Evolutionary conservation across 2,113 vertebrate genomes (phyloP).

Genomic region (Loxodonta africana): DNA sequence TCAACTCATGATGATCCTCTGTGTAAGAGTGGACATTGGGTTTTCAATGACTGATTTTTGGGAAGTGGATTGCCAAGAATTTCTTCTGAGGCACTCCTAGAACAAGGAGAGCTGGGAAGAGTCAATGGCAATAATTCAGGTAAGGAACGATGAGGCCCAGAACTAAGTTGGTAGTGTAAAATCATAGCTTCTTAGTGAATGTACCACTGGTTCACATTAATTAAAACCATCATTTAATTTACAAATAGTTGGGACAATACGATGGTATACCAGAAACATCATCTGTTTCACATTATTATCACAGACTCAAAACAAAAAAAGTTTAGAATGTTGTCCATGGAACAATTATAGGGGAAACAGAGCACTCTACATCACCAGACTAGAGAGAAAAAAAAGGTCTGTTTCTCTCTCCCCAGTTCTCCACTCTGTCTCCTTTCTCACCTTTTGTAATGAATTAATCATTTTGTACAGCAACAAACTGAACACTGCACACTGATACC

Average conservation of each 20-base stretch:
- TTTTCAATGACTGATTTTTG: no score
- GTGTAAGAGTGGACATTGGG: no score
- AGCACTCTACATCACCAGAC: background rate
- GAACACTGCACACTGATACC: background rate
- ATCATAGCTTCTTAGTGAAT: background rate
- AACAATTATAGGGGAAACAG: background rate
- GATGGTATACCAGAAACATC: background rate
- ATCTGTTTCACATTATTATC: background rate
- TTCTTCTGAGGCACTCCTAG: no score
- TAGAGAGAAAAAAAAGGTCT: background rate
- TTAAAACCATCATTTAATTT: background rate
- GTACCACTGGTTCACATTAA: background rate
- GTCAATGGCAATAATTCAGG: background rate
- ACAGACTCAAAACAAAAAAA: background rate
- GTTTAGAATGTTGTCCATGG: background rate
- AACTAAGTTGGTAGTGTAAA: background rate
- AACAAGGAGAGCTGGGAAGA: background rate
- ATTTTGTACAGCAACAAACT: background rate
- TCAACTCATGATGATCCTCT: no score
- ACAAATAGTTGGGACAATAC: background rate
- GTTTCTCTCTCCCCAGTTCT: background rate
- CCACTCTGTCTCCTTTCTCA: rapidly evolving
- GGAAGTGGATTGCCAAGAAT: no score
- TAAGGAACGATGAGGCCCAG: background rate
- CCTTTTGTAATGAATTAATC: background rate